Evolutionary conservation across 2,888 invertebrate genomes (phyloP), one percentile per base, ranked within the genome.

Genomic region (Tinea trinotella): DNA sequence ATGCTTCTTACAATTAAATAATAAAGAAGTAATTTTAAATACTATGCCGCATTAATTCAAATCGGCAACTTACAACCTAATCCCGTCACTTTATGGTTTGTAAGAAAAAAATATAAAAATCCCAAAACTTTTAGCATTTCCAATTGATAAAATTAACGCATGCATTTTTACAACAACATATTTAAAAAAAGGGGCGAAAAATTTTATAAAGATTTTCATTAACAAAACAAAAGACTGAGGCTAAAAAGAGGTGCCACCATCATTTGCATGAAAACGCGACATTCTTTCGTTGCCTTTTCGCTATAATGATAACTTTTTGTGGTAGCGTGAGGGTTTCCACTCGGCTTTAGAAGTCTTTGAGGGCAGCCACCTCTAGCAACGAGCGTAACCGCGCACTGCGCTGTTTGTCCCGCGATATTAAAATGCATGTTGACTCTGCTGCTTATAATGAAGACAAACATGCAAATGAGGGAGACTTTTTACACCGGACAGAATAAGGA

Each of bases 321-420:
- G 18, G 35, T 22, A 19, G 52, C 36, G 52, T 19, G 52, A 19
- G 35, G 52, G 17, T 52, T 52, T 52, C 19, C 56, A 56, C 56
- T 56, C 56, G 53, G 57, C 56, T 55, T 56, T 55, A 55, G 52
- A 57, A 57, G 54, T 50, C 57, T 57, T 56, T 57, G 57, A 52
- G 52, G 30, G 24, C 30, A 22, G 18, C 54, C 56, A 53, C 56
- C 56, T 53, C 53, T 35, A 54, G 53, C 53, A 10, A 52, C 20
- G 54, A 53, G 52, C 40, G 40, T 19, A 24, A 24, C 50, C 50
- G 22, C 24, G n/a, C 46, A n/a, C 24, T 56, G 54, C 53, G 52
- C 55, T 35, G 57, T 57, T 56, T 54, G 56, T 54, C 50, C 56
- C 48, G 49, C 49, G 54, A 57, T 54, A 55, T 55, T 54, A 52